Evolutionary conservation across 2,888 invertebrate species (phyloP), one percentile per base, ranked within the genome.

Genomic region (Plutella xylostella): DNA sequence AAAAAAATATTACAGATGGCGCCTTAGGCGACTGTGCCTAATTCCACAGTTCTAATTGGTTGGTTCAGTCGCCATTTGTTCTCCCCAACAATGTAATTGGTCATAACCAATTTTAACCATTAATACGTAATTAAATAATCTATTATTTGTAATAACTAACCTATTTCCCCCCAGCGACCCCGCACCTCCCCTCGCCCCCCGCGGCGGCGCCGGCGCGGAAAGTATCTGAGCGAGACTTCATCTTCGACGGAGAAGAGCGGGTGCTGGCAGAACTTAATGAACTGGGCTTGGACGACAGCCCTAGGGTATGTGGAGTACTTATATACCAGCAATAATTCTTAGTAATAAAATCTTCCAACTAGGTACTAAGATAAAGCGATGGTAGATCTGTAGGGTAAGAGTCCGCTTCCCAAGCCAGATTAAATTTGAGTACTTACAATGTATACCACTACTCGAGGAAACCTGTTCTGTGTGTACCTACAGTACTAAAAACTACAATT

Each of bases 231-330:
- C 53, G 67, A 0, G 79, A 80, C 1, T 83, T 74, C 50, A 58
- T 80, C 5, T 83, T 78, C 48, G 82, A 83, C 49, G 77, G 82
- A 1, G 82, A 83, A 37, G 77, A 64, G 42, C 55, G 74, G 0
- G 71, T 83, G 54, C 40, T 83, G 11, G 78, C 73, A 0, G 82
- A 80, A 42, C 51, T 83, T 2, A 68, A 76, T 45, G 65, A 72
- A 14, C 57, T 80, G 14, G 68, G 39, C 6, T 21, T 12, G 4
- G 47, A 46, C 35, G 39, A 25, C 40, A 25, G 40, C 1, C 42
- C 30, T 20, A 5, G 42, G 14, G 22, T 14, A 21, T 17, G 25
- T 25, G 25, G 15, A 28, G 17, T 14, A n/a, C 28, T 12, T 11
- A n/a, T 3, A 28, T 6, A n/a, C n/a, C n/a, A n/a, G n/a, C n/a